Evolutionary conservation across 1,140 invertebrate species (phyloP), one percentile per base, ranked within the genome.

Genomic region (Teleogryllus occipitalis): DNA sequence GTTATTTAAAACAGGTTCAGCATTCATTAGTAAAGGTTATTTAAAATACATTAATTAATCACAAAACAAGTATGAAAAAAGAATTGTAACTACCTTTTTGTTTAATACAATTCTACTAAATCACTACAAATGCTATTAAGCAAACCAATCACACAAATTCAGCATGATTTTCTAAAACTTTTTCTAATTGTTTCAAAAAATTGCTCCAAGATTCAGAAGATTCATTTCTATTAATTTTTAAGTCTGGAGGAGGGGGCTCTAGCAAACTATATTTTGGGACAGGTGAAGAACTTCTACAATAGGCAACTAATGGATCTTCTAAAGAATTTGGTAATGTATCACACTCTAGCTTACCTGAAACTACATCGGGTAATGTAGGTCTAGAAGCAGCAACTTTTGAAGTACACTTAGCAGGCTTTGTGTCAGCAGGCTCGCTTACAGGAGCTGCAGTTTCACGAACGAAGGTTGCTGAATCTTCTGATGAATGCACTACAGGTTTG

Each of bases 151-250:
- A 79, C 2, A 76, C 79, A 80, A 80, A 77, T 22, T 79, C 80
- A 22, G 65, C 73, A 22, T 79, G 78, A 46, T 74, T 80, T 46
- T 80, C 73, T 65, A 81, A 76, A 76, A 82, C 81, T 73, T 79
- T 78, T 46, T 82, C 79, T 18, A 82, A 74, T 21, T 81, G 75
- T n/a, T 77, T 74, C 47, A 82, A 49, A 76, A 82, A 82, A 21
- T 79, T 81, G 47, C 81, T 81, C 82, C 82, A 82, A 8, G 82
- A 82, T 6, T 82, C 80, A 12, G 65, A 47, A 47, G 82, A 82
- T 49, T 82, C 82, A 18, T 74, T 74, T 47, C 79, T 76, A 49
- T 72, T 80, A 15, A 82, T 47, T 8, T 78, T 18, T 27, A 82
- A 76, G 10, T 81, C 79, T 15, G 77, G 74, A 12, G 82, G 82